Conservation (phyloP, 35 echinoderm and acorn worm genomes). For the Ophiothrix spiculata region DNA sequence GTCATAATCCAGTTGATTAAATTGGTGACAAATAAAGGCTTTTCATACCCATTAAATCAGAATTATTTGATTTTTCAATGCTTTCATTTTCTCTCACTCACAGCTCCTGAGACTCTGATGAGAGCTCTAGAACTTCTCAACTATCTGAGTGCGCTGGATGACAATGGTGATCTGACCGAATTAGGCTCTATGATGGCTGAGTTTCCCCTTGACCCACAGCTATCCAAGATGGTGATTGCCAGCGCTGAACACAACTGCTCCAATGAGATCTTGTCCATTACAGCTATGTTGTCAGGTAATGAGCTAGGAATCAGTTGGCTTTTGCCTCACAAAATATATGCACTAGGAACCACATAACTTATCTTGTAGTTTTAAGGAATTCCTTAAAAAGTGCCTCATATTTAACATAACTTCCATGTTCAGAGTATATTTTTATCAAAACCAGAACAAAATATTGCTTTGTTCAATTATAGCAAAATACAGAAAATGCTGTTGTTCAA, state of each 20-base stretch:
- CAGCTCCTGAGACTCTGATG: slow-evolving; percentile 98
- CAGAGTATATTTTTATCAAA: neutral
- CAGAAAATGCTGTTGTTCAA: too few relatives aligned
- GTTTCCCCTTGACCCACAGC: slow-evolving; percentile 96
- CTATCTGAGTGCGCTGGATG: slow-evolving; percentile 89
- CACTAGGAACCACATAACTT: neutral
- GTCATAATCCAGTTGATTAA: too few relatives aligned
- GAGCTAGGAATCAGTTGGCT: neutral
- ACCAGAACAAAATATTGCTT: too few relatives aligned
- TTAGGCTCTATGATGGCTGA: slow-evolving; percentile 99
- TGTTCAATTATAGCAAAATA: too few relatives aligned
- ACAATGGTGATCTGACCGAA: slow-evolving; percentile 93
- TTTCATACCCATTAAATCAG: too few relatives aligned
- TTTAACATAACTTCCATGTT: neutral
- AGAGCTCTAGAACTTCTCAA: slow-evolving; percentile 95
- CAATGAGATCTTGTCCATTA: slow-evolving; percentile 94
- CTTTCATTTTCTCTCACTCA: neutral
- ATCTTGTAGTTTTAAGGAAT: neutral
- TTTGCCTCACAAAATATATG: neutral
- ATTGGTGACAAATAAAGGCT: too few relatives aligned
- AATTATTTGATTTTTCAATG: too few relatives aligned
- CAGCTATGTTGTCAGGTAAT: slow-evolving; percentile 99
- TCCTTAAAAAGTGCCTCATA: neutral
- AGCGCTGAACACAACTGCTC: slow-evolving; percentile 96
- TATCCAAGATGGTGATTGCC: slow-evolving; percentile 98